A percentile compares a stretch with the other conserved stretches of the same genome.
phyloP scores from a whole-genome alignment of 2,797 vertebrate species.

The Todus mexicanus region DNA sequence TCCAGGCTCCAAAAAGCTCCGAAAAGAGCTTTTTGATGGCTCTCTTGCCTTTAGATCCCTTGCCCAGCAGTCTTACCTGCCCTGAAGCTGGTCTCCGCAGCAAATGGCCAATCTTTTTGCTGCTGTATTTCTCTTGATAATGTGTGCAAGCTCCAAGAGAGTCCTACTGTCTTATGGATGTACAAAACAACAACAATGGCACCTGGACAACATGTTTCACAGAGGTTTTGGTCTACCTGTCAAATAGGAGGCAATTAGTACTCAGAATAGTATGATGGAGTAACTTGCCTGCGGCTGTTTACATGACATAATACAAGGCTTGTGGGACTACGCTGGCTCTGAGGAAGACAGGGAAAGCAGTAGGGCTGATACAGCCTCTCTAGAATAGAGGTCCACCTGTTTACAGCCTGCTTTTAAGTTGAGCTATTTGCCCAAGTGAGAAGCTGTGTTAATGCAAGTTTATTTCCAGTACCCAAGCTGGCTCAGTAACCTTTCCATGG shows the following conservation, averaged over 20 bases:
- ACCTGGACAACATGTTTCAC: not conserved
- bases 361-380: not conserved
- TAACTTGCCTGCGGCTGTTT: not conserved
- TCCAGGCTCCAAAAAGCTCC: no score
- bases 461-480: not conserved
- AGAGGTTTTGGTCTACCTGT: not conserved
- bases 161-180: not conserved
- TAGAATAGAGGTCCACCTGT: fast-evolving
- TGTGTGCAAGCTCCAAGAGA: not conserved
- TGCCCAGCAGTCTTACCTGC: no score
- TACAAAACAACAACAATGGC: not conserved
- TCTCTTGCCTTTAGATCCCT: no score
- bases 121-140: not conserved
- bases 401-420: not conserved
- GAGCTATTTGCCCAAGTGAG: not conserved
- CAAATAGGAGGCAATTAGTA: not conserved
- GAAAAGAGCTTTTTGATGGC: no score
- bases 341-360: not conserved
- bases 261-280: not conserved
- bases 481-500: not conserved
- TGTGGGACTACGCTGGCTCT: not conserved
- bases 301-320: not conserved
- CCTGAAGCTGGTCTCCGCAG: no score
- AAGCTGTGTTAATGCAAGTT: not conserved
- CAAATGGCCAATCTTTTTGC: not conserved